These are phyloP conservation scores for Sericinus montela DNA, from an alignment of 2,888 invertebrate species.

Conservation along the genomic window DNA sequence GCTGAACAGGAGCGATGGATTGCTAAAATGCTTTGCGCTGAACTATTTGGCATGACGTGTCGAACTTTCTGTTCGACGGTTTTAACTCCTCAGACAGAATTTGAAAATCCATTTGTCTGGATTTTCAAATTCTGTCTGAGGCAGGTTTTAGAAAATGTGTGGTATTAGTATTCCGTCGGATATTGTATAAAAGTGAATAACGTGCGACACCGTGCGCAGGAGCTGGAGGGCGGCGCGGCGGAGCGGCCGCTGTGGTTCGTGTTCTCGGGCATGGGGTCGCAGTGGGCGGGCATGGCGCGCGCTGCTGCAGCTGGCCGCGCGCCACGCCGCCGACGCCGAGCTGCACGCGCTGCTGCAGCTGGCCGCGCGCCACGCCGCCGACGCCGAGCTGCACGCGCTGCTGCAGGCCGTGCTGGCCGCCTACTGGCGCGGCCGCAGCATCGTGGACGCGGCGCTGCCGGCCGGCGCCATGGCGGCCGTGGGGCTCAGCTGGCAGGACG, in stretches of 20 bases:
- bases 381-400: slow-evolving; percentile 95
- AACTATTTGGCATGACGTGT: too few relatives aligned
- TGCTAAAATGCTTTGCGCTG: too few relatives aligned
- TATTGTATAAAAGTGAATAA: neutral
- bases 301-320: slow-evolving; percentile 89
- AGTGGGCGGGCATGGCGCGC: slow-evolving; percentile 98
- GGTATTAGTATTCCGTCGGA: too few relatives aligned
- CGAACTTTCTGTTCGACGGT: too few relatives aligned
- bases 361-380: slow-evolving; percentile 86
- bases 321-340: slow-evolving; percentile 88
- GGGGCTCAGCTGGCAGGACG: slow-evolving; percentile 93
- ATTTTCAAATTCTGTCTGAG: too few relatives aligned
- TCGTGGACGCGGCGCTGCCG: slow-evolving; percentile 85
- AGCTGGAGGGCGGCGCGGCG: slow-evolving; percentile 69
- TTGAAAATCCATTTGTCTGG: too few relatives aligned
- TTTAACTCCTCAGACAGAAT: too few relatives aligned
- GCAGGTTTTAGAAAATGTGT: too few relatives aligned
- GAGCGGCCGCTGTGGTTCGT: slow-evolving; percentile 93
- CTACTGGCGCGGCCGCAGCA: slow-evolving; percentile 94
- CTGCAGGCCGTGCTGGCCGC: slow-evolving; percentile 97
- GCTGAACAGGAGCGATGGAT: too few relatives aligned
- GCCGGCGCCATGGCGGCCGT: slow-evolving; percentile 95
- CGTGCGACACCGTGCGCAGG: slow-evolving; percentile 30
- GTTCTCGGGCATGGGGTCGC: slow-evolving; percentile 99
- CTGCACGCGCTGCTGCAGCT: slow-evolving; percentile 88